Evolutionary conservation across 2,113 vertebrate genomes (phyloP).

Genomic region (Fregata magnificens): DNA sequence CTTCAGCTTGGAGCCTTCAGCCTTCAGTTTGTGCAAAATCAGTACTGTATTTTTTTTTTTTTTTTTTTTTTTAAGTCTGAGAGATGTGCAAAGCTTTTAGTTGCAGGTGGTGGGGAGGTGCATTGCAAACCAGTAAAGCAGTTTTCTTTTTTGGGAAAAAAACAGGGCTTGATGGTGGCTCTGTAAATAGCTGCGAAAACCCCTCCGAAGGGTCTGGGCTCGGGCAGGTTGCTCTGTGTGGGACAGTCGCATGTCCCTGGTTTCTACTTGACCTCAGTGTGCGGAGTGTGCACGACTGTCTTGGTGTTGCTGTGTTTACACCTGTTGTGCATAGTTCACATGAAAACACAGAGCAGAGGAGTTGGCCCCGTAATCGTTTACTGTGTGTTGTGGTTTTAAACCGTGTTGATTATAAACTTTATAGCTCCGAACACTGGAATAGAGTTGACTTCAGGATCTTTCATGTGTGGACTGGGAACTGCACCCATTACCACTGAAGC

Average conservation of each 20-base stretch:
- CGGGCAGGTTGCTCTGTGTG: fast-evolving
- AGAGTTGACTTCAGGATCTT: background rate
- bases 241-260: fast-evolving
- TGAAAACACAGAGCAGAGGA: background rate
- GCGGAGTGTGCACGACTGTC: fast-evolving
- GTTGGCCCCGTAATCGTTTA: background rate
- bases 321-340: fast-evolving
- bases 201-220: no score
- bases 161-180: background rate
- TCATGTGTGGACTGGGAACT: background rate
- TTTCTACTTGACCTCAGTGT: fast-evolving
- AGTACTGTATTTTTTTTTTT: background rate
- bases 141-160: background rate
- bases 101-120: background rate
- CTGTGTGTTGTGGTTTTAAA: fast-evolving
- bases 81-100: background rate
- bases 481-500: background rate
- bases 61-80: background rate
- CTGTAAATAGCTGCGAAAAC: background rate
- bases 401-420: fast-evolving
- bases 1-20: background rate
- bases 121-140: background rate
- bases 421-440: background rate
- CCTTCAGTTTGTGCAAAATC: background rate
- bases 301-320: background rate